A percentile compares a stretch with the other conserved stretches of the same genome.
These are phyloP conservation scores for Arctia plantaginis DNA, from an alignment of 2,888 invertebrate species.

Conservation along the genomic window DNA sequence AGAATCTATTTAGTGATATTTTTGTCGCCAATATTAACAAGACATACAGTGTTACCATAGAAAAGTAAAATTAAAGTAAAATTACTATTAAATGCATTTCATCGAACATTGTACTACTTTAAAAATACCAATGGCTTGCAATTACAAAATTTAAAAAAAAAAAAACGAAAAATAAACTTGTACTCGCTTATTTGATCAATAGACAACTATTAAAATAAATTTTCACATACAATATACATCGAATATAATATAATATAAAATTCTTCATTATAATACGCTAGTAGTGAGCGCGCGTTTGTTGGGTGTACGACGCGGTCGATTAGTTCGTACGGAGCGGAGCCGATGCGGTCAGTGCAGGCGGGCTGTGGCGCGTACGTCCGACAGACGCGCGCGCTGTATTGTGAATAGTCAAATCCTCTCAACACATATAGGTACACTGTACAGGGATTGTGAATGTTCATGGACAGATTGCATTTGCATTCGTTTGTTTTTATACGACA, in stretches of 20 bases:
- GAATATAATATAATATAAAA: constrained; percentile 80
- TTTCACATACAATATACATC: constrained; percentile 80
- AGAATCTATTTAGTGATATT: constrained; percentile 21
- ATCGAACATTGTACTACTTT: constrained; percentile 77
- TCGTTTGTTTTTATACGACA: constrained; percentile 37
- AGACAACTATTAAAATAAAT: constrained; percentile 76
- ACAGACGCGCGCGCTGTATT: constrained; percentile 40
- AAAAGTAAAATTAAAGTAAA: constrained; percentile 58
- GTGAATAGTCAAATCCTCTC: constrained; percentile 64
- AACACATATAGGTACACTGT: constrained; percentile 67
- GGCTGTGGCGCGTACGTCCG: constrained; percentile 12
- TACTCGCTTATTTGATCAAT: constrained; percentile 73
- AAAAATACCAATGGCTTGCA: constrained; percentile 60
- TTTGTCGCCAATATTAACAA: constrained; percentile 52
- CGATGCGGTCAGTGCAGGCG: not conserved
- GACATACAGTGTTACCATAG: constrained; percentile 53
- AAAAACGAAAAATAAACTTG: constrained; percentile 57
- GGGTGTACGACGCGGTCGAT: constrained; percentile 21
- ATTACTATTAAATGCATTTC: constrained; percentile 77
- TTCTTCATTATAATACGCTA: constrained; percentile 64
- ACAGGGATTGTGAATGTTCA: constrained; percentile 60
- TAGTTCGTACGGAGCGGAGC: not conserved
- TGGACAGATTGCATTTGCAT: constrained; percentile 54
- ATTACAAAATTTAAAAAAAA: constrained; percentile 45
- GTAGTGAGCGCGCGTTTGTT: constrained; percentile 45